phyloP scores from a whole-genome alignment of 1,140 invertebrate species.

The Bombus cullumanus region DNA sequence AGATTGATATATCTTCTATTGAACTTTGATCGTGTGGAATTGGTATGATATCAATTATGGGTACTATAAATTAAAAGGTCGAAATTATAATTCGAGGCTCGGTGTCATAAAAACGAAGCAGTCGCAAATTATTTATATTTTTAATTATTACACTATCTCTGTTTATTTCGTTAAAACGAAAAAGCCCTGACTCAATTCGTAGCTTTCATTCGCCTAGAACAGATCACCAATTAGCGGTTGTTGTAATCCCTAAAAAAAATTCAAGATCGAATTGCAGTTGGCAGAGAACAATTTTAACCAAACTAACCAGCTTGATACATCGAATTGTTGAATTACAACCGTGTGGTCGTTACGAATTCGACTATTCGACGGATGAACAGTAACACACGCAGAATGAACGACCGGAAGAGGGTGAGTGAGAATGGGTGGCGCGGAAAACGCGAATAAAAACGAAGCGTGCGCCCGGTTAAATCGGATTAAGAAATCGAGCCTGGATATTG shows the following conservation, averaged over 20 bases:
- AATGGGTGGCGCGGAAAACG: slow-evolving; percentile 5
- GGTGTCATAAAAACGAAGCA: not conserved
- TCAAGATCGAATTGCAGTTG: not conserved
- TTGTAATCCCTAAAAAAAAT: not conserved
- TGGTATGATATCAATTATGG: not conserved
- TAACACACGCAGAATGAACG: not conserved
- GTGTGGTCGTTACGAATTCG: not conserved
- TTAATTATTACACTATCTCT: not conserved
- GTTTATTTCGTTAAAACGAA: not conserved
- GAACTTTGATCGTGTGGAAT: not conserved
- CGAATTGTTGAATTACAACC: not conserved
- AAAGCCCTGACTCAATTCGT: not conserved
- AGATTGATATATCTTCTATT: not conserved
- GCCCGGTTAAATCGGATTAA: slow-evolving; percentile 80
- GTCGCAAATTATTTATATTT: not conserved
- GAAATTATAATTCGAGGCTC: too few relatives aligned
- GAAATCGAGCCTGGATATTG: slow-evolving; percentile 81
- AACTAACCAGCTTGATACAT: not conserved
- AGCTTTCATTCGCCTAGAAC: not conserved
- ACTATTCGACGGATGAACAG: slow-evolving; percentile 17
- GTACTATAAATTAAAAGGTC: not conserved
- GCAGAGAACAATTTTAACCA: not conserved
- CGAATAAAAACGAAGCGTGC: slow-evolving; percentile 70
- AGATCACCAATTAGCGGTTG: not conserved
- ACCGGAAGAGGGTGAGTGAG: not conserved